These are phyloP conservation scores for Agriotes lineatus DNA, from an alignment of 2,888 invertebrate genomes.

Conservation along the genomic window DNA sequence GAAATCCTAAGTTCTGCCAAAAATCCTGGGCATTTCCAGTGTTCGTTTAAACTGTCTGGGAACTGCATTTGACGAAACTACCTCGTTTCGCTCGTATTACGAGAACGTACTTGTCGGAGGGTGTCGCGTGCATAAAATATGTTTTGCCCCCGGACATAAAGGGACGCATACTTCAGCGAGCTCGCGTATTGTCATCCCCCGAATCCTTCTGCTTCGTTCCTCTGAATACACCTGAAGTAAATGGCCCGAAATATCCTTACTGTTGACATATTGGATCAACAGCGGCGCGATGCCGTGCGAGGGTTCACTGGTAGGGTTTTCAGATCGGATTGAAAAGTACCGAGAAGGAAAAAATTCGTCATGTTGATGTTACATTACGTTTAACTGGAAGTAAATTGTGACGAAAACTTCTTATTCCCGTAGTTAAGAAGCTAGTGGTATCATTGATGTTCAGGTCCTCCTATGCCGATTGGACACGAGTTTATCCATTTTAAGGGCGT, in stretches of 20 bases:
- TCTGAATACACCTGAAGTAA: constrained; percentile 30
- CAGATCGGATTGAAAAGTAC: too few relatives aligned
- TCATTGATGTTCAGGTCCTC: too few relatives aligned
- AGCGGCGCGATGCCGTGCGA: not conserved
- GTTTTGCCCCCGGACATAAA: constrained; percentile 10
- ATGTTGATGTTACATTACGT: too few relatives aligned
- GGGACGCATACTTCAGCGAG: constrained; percentile 11
- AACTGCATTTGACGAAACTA: too few relatives aligned
- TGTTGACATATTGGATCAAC: constrained; percentile 18
- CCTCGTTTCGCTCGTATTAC: too few relatives aligned
- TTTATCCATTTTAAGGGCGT: constrained; percentile 4
- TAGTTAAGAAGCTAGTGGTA: not conserved
- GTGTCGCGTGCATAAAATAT: constrained; percentile 10
- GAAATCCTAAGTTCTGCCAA: too few relatives aligned
- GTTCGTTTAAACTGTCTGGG: too few relatives aligned
- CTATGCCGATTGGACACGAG: too few relatives aligned
- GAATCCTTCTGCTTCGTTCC: constrained; percentile 15
- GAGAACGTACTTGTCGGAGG: too few relatives aligned
- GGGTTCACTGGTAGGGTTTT: not conserved
- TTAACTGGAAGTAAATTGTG: constrained; percentile 7
- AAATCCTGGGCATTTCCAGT: too few relatives aligned
- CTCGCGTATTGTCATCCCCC: constrained; percentile 22
- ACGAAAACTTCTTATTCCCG: not conserved
- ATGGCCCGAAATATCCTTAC: constrained; percentile 24
- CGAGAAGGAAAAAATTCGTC: not conserved